Percentiles rank a stretch among this genome's conserved stretches.
Conservation (phyloP, 2,888 invertebrate species). For the Pterostichus madidus region DNA sequence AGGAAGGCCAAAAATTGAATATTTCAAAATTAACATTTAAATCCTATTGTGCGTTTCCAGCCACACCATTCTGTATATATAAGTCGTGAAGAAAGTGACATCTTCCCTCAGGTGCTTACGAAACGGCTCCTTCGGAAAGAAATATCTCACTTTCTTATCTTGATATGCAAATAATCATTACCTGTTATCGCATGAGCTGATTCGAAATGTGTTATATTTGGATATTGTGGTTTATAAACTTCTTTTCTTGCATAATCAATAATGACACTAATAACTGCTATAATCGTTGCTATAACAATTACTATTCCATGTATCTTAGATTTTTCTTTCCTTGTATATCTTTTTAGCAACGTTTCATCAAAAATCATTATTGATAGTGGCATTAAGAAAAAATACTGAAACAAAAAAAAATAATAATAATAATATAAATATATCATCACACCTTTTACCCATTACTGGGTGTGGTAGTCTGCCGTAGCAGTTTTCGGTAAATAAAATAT, state of each 20-base stretch:
- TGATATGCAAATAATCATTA: neutral
- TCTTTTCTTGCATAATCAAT: constrained; percentile 52
- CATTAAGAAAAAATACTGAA: constrained; percentile 45
- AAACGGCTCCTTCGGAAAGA: neutral
- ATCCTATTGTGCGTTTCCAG: too few species aligned
- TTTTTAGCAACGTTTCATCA: constrained; percentile 13
- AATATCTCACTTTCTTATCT: neutral
- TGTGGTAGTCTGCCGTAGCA: too few species aligned
- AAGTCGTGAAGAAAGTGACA: too few species aligned
- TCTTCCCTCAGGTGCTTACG: too few species aligned
- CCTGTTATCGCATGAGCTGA: constrained; percentile 56
- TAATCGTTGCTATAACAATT: constrained; percentile 30
- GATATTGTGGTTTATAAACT: constrained; percentile 50
- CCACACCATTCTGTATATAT: too few species aligned
- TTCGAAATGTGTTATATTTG: constrained; percentile 52
- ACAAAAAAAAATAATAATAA: constrained; percentile 15
- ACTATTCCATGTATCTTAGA: constrained; percentile 51
- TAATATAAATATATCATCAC: neutral
- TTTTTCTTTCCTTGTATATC: constrained; percentile 38
- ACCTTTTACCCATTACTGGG: neutral
- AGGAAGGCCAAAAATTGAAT: too few species aligned
- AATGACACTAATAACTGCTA: constrained; percentile 25
- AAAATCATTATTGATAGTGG: constrained; percentile 50
- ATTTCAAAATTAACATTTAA: too few species aligned
- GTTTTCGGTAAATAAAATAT: too few species aligned